Evolutionary conservation across 2,888 invertebrate species (phyloP).

Genomic region (Uropetala carovei): DNA sequence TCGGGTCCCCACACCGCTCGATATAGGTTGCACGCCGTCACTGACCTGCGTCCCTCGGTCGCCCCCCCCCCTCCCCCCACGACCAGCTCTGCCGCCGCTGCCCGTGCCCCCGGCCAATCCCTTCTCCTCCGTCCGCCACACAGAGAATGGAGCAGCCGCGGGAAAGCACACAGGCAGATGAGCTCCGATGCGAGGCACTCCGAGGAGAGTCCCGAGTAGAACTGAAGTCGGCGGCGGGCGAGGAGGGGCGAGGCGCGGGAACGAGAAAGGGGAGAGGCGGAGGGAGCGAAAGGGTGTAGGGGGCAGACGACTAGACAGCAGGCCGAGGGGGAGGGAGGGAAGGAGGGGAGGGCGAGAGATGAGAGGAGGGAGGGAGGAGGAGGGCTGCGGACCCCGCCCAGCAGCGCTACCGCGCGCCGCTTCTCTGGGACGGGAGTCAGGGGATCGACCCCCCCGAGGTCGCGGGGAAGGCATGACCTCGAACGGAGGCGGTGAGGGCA

Average conservation of each 20-base stretch:
- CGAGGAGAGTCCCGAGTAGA: conserved; percentile 45
- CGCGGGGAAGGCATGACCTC: conserved; percentile 67
- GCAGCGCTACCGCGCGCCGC: conserved; percentile 39
- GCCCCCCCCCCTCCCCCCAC: not conserved
- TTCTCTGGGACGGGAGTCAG: conserved; percentile 10
- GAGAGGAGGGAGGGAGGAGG: not conserved
- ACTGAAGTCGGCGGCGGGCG: conserved; percentile 43
- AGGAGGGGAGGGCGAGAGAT: not conserved
- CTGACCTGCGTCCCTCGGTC: conserved; percentile 48
- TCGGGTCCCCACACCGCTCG: conserved; percentile 39
- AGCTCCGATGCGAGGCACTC: not conserved
- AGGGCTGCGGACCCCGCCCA: conserved; percentile 13
- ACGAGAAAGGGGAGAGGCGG: conserved; percentile 6
- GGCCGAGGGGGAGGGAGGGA: not conserved
- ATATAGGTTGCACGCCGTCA: conserved; percentile 25
- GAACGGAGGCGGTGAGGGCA: conserved; percentile 68
- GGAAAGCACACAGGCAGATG: not conserved
- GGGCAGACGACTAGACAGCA: conserved; percentile 22
- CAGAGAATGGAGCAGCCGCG: not conserved
- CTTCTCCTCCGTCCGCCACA: not conserved
- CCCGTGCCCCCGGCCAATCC: not conserved
- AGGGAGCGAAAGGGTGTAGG: not conserved
- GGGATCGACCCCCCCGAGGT: conserved; percentile 59
- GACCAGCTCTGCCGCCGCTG: not conserved
- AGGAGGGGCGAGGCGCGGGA: conserved; percentile 37